These are phyloP conservation scores for Aurelia aurita DNA, from an alignment of 30 jellyfish, hydroid and myxozoan species.

Conservation along the genomic window DNA sequence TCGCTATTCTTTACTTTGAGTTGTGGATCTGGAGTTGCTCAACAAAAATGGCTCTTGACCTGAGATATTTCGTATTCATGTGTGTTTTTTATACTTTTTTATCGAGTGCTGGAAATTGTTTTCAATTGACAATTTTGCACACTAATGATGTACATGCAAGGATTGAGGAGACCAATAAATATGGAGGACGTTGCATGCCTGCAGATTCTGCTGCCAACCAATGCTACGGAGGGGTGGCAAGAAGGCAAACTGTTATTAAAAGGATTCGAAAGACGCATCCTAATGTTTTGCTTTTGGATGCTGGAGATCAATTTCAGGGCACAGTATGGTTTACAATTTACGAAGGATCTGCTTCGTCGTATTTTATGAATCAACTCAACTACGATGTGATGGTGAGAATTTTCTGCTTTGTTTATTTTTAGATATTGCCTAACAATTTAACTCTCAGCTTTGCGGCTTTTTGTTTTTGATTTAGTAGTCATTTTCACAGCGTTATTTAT, in stretches of 20 bases:
- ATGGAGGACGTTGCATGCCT: slow-evolving; percentile 85
- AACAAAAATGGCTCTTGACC: neutral
- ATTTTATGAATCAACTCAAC: slow-evolving; percentile 76
- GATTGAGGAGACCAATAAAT: slow-evolving; percentile 70
- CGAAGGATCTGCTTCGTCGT: slow-evolving; percentile 83
- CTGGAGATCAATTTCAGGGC: slow-evolving; percentile 97
- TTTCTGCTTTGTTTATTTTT: neutral
- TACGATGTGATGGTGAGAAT: slow-evolving; percentile 94
- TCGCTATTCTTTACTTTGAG: no score
- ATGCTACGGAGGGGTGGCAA: slow-evolving; percentile 97
- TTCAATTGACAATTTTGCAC: slow-evolving; percentile 86
- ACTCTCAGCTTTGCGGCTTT: slow-evolving; percentile 72
- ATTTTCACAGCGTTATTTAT: slow-evolving; percentile 58
- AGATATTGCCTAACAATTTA: neutral
- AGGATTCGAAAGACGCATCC: slow-evolving; percentile 55
- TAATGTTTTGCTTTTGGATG: slow-evolving; percentile 84
- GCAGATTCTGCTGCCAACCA: slow-evolving; percentile 34
- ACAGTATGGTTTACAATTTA: slow-evolving; percentile 90
- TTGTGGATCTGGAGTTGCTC: no score
- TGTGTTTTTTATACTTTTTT: neutral
- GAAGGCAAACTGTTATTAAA: slow-evolving; percentile 77
- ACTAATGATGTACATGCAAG: slow-evolving; percentile 95
- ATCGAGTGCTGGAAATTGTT: slow-evolving; percentile 12
- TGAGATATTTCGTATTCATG: neutral
- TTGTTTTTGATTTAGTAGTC: slow-evolving; percentile 94